Percentiles rank a stretch among this genome's conserved stretches.
Evolutionary conservation across 30 jellyfish, hydroid and myxozoan species (phyloP).

Genomic region (Aurelia aurita complex sp. Pacific): DNA sequence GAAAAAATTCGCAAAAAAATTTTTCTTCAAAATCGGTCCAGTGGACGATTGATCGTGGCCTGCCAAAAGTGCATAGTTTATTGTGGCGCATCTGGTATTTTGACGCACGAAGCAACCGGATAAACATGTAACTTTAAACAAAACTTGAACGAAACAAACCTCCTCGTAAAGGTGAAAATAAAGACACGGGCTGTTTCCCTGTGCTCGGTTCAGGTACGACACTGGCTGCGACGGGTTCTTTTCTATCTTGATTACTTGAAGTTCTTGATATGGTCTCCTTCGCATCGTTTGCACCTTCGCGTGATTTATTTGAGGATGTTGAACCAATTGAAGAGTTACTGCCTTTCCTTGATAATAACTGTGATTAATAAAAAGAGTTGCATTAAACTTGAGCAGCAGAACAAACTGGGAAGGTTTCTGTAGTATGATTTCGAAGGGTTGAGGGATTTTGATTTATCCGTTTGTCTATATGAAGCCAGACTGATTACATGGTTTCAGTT

Average conservation of each 20-base stretch:
- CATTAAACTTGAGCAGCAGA: too few species aligned
- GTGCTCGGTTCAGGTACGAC: too few species aligned
- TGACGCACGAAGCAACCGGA: neutral
- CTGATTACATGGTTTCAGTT: too few species aligned
- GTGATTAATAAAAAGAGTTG: neutral
- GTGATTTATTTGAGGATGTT: conserved; percentile 44
- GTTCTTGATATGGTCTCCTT: conserved; percentile 11
- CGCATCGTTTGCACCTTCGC: conserved; percentile 39
- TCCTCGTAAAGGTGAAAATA: conserved; percentile 61
- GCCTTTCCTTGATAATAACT: conserved; percentile 53
- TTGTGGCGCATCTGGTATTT: too few species aligned
- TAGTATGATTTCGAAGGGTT: too few species aligned
- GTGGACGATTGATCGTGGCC: too few species aligned
- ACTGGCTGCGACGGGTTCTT: neutral
- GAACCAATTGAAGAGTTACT: conserved; percentile 58
- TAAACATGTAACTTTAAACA: neutral
- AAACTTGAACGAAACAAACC: neutral
- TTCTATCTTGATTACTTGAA: conserved; percentile 3
- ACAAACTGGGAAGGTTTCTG: too few species aligned
- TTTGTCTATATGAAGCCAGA: too few species aligned
- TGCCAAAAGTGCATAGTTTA: too few species aligned
- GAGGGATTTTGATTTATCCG: too few species aligned
- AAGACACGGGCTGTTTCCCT: conserved; percentile 26
- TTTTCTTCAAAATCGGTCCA: too few species aligned
- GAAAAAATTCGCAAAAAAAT: too few species aligned